These are phyloP conservation scores for Nycticebus coucang DNA, from an alignment of 2,113 vertebrate genomes.

Conservation along the genomic window DNA sequence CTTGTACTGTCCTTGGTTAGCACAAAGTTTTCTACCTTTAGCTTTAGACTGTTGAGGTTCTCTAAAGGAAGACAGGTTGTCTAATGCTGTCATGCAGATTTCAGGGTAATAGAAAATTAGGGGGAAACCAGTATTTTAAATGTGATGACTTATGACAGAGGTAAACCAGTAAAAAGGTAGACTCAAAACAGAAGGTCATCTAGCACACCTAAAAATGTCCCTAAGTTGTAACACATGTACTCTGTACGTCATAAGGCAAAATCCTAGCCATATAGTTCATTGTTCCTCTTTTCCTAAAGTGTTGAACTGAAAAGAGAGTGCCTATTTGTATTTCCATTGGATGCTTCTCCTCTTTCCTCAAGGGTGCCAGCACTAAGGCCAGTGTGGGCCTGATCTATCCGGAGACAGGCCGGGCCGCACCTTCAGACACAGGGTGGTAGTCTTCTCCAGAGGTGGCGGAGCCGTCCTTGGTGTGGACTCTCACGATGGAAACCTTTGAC, in stretches of 20 bases:
- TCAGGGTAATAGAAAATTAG: neutral
- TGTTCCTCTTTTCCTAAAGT: neutral
- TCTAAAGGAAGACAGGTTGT: neutral
- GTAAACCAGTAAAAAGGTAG: neutral
- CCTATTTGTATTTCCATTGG: neutral
- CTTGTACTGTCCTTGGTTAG: neutral
- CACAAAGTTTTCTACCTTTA: neutral
- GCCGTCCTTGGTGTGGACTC: constrained; percentile 97
- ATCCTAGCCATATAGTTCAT: neutral
- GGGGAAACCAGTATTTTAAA: neutral
- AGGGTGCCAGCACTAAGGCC: neutral
- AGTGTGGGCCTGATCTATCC: fast-evolving
- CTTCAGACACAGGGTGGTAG: constrained; percentile 95
- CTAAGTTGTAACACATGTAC: neutral
- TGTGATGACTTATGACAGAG: neutral
- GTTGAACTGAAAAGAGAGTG: neutral
- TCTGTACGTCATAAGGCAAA: neutral
- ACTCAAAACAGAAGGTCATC: neutral
- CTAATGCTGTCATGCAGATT: neutral
- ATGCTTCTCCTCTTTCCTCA: neutral
- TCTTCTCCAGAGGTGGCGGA: constrained; percentile 96
- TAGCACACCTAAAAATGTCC: neutral
- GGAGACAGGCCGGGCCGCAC: constrained; percentile 75
- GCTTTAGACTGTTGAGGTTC: neutral
- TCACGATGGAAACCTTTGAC: constrained; percentile 93